Base-by-base conservation (phyloP, 2,888 invertebrate genomes). In the Agrotis segetum region DNA sequence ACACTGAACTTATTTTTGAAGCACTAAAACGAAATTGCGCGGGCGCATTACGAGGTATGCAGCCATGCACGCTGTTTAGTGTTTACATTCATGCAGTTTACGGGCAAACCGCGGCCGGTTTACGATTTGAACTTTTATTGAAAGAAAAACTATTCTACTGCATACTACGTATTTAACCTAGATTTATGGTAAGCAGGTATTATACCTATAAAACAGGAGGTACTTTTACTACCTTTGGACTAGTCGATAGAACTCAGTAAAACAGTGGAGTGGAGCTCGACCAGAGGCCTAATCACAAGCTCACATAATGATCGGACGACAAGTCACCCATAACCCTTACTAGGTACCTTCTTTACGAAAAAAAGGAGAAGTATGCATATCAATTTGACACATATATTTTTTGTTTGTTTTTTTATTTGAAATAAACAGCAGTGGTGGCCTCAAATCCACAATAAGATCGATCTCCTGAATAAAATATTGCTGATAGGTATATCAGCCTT, bases 21-120 rank as follows among this genome's bases (percentile, higher is more conserved):
- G 75, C 77, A 83, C 77, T 84, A 81, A 86, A 85, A 84, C 50
- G 74, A 67, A 76, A 71, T 79, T 84, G 77, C 75, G 81, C 77
- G 65, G 70, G 77, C 80, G 82, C 71, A 67, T 74, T 72, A 65
- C 69, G 74, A 60, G 64, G 55, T 67, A 79, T 75, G 85, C 83
- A 78, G 72, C 67, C 77, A 66, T 80, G 67, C 75, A 52, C 77
- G 67, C 62, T 71, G 73, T 85, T 67, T 73, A 59, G 68, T 88
- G 88, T 88, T 87, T 88, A 87, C 87, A 83, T 85, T 85, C 61
- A 71, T 79, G 74, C 84, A 85, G 84, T 85, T 88, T 83, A 87
- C 71, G 76, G 81, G 72, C 60, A 82, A 82, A 79, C 79, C 64
- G 74, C 75, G 58, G 71, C 74, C 58, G 75, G 77, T 88, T 88